phyloP scores from a whole-genome alignment of 2,888 invertebrate species.

The Pristionchus mayeri region DNA sequence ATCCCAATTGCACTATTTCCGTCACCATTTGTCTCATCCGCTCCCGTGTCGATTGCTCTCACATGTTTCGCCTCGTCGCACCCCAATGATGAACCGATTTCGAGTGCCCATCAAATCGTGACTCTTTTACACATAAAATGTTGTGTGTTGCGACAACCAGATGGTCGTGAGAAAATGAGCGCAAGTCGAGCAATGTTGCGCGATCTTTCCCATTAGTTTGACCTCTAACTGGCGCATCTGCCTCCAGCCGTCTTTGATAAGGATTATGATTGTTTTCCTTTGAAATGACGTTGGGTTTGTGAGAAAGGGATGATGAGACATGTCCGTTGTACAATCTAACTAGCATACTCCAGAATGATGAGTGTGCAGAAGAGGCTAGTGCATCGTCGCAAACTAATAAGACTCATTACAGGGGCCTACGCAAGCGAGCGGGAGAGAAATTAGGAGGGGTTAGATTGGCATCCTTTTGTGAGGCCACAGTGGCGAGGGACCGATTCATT shows the following conservation, averaged over 20 bases:
- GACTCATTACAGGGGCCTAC: background rate
- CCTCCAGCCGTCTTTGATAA: too few relatives aligned
- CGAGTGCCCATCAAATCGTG: background rate
- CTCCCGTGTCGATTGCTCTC: constrained; percentile 8
- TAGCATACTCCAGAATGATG: too few relatives aligned
- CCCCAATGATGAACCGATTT: constrained; percentile 26
- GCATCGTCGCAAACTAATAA: constrained; percentile 13
- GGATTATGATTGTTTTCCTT: too few relatives aligned
- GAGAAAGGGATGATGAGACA: too few relatives aligned
- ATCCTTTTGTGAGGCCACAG: constrained; percentile 18
- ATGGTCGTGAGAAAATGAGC: constrained; percentile 12
- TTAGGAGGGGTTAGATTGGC: constrained; percentile 34
- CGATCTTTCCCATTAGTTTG: background rate
- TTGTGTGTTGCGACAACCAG: constrained; percentile 13
- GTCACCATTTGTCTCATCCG: background rate
- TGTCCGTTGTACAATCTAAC: too few relatives aligned
- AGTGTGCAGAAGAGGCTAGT: too few relatives aligned
- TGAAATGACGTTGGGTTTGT: too few relatives aligned
- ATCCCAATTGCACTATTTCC: background rate
- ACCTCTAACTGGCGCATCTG: too few relatives aligned
- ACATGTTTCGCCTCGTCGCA: constrained; percentile 4
- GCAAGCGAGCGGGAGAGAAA: constrained; percentile 12
- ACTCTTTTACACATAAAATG: background rate
- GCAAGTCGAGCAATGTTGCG: background rate
- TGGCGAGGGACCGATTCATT: constrained; percentile 33